Base-by-base conservation (phyloP, 2,797 vertebrate genomes). In the Apogon talboti region DNA sequence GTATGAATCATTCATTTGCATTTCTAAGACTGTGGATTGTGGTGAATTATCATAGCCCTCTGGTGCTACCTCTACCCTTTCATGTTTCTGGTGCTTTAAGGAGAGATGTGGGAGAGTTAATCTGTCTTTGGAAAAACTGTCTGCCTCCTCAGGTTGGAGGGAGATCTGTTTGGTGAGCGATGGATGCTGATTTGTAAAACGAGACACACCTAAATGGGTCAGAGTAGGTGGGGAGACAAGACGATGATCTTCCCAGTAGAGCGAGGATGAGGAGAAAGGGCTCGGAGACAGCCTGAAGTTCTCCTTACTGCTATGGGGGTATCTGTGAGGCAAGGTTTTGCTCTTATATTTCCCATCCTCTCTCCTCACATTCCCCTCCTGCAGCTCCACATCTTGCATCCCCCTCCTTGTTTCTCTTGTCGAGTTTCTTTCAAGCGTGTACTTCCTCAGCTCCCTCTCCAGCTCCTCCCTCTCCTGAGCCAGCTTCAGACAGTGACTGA, bases 381-480 rank as follows among this genome's bases (percentile, higher is more conserved):
- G 24, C 7, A 37, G 8, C 21, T 75, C 70, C 1, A 12, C 2
- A 15, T 59, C 59, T 7, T 55, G 62, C 14, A 46, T 51, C 15
- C 68, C 66, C 5, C 10, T 61, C 13, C 65, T 73, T 13, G 24
- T 55, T 4, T 70, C 73, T 38, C 59, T 74, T 30, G 47, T 4
- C 0, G 77, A 59, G 49, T 70, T 78, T 18, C 76, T 85, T 10
- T 87, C 76, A 38, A 90, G 19, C 0, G 79, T 87, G 75, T 88
- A 94, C 57, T 51, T 90, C 16, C 67, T 77, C 18, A 95, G 78
- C 83, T 94, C 90, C 43, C 46, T 86, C 81, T 94, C 93, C 58
- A 95, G 78, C 51, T 87, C 86, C 76, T 94, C 93, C 63, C 94
- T 74, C 81, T 95, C 93, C 19, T 79, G 82, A 57, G 94, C 93